Percentiles rank a stretch among this genome's conserved stretches.
Evolutionary conservation across 1,140 invertebrate species (phyloP).

Genomic region (Drosophila busckii): DNA sequence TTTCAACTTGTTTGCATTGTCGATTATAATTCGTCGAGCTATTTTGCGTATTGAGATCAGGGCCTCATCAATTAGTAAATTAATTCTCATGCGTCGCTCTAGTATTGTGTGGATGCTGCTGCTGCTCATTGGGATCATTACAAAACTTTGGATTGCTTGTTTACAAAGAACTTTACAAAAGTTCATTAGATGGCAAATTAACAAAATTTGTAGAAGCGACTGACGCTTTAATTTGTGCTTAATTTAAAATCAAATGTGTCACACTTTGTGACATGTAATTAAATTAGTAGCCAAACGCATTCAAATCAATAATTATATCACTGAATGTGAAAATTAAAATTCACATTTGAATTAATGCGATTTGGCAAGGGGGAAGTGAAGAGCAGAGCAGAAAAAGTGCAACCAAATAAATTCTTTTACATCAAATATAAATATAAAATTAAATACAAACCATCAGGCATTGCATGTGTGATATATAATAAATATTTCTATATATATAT

Average conservation of each 20-base stretch:
- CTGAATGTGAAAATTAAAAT: no score
- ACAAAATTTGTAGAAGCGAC: no score
- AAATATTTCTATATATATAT: not conserved
- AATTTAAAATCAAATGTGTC: no score
- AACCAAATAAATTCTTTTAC: no score
- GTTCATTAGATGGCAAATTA: no score
- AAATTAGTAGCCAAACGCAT: no score
- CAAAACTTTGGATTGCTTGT: constrained; percentile 2
- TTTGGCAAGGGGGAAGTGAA: constrained; percentile 11
- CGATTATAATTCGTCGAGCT: constrained; percentile 77
- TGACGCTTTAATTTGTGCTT: no score
- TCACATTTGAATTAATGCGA: constrained; percentile 6
- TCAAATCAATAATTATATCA: no score
- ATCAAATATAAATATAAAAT: no score
- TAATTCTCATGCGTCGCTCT: constrained; percentile 76
- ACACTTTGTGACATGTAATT: no score
- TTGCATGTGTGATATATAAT: constrained; percentile 15
- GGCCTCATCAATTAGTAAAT: constrained; percentile 79
- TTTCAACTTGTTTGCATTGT: constrained; percentile 78
- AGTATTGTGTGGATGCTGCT: constrained; percentile 58
- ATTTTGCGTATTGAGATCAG: constrained; percentile 79
- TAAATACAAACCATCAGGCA: no score
- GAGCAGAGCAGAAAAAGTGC: constrained; percentile 5
- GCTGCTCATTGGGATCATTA: constrained; percentile 11
- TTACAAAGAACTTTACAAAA: no score